A percentile compares a stretch with the other conserved stretches of the same genome.
Evolutionary conservation across 2,113 vertebrate species (phyloP).

Genomic region (Grammomys dolichurus): DNA sequence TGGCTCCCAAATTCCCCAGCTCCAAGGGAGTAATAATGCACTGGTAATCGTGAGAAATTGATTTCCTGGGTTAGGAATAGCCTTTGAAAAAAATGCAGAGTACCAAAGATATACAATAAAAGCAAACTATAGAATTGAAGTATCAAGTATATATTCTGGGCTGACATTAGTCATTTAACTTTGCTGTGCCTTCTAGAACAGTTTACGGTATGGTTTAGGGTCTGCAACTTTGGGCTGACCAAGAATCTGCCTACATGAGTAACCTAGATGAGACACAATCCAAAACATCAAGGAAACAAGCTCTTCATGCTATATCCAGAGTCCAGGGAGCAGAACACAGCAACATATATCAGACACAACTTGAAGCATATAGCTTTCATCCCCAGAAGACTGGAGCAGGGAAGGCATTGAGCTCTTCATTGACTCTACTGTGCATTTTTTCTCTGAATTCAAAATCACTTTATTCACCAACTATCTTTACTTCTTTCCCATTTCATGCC

Average conservation of each 20-base stretch:
- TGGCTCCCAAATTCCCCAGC: neutral
- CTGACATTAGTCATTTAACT: constrained; percentile 14
- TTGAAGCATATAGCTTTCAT: neutral
- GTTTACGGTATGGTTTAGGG: neutral
- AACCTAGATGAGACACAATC: neutral
- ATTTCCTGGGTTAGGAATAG: neutral
- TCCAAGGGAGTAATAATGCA: neutral
- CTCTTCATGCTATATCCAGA: neutral
- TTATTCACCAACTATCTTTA: neutral
- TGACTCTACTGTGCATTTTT: neutral
- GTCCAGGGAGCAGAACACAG: neutral
- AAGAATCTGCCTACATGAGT: neutral
- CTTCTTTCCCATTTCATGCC: neutral
- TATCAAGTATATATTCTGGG: neutral
- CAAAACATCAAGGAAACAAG: neutral
- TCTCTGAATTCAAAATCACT: constrained; percentile 37
- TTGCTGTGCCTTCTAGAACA: constrained; percentile 2
- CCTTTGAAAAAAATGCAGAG: neutral
- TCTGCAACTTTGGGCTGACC: neutral
- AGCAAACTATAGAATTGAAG: neutral
- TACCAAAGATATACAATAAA: neutral
- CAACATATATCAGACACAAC: neutral
- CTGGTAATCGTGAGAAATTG: neutral
- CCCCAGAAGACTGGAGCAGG: neutral
- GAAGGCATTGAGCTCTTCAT: neutral